phyloP scores from a whole-genome alignment of 2,113 vertebrate species.

The Pygoscelis adeliae region DNA sequence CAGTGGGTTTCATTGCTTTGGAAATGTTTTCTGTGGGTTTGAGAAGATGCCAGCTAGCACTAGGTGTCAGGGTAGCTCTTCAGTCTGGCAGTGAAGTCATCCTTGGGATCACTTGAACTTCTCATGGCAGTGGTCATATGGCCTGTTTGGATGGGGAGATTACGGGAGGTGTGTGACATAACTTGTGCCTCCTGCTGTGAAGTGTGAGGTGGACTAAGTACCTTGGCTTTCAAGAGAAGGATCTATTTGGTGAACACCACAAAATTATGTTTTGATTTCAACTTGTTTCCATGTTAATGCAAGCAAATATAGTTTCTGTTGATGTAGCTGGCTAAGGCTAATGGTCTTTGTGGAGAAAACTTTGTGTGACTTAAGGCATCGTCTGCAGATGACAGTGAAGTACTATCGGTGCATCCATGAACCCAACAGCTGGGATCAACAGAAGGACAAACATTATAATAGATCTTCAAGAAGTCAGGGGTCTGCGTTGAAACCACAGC shows the following conservation, averaged over 20 bases:
- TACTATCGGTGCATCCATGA: neutral
- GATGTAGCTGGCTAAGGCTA: neutral
- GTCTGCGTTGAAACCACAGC: neutral
- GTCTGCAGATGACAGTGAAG: neutral
- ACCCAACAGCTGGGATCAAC: neutral
- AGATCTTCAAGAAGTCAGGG: too few species aligned
- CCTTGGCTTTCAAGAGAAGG: neutral
- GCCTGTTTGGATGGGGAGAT: neutral
- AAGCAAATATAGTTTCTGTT: neutral
- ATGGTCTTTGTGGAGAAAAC: neutral
- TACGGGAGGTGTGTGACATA: fast-evolving
- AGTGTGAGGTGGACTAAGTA: neutral
- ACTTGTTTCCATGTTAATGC: neutral
- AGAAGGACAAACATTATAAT: neutral
- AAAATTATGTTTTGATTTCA: neutral
- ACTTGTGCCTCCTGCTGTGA: neutral
- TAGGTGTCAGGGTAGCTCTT: neutral
- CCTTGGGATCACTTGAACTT: neutral
- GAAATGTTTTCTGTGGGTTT: neutral
- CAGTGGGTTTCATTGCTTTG: neutral
- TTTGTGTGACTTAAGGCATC: neutral
- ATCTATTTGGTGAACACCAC: neutral
- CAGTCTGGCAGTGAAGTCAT: neutral
- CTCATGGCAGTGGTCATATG: neutral
- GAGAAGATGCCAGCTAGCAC: neutral